A percentile compares a stretch with the other conserved stretches of the same genome.
phyloP scores from a whole-genome alignment of 2,113 vertebrate genomes.

The Stigmatopora nigra region DNA sequence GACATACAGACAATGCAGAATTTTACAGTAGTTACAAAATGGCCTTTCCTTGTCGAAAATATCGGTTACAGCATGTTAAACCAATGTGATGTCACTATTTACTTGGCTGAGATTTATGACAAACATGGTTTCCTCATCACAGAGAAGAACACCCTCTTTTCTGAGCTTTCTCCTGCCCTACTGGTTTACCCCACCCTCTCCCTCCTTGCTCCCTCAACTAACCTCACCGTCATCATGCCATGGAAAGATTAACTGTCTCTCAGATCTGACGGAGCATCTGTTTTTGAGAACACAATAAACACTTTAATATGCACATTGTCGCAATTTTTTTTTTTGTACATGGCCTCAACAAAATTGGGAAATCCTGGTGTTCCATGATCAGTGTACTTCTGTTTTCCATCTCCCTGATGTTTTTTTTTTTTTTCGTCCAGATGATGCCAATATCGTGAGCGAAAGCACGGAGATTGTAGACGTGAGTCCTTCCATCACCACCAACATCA shows the following conservation, averaged over 20 bases:
- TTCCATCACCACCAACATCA: constrained; percentile 71
- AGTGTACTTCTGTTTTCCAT: constrained; percentile 30
- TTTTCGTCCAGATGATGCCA: constrained; percentile 71
- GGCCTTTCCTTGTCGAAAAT: background rate
- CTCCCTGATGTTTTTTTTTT: background rate
- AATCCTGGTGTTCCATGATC: constrained; percentile 21
- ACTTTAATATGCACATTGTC: constrained; percentile 31
- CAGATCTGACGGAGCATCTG: constrained; percentile 42
- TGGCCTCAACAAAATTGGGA: constrained; percentile 34
- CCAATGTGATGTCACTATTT: background rate
- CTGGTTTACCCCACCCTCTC: background rate
- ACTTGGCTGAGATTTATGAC: constrained; percentile 39
- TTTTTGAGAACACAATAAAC: constrained; percentile 45
- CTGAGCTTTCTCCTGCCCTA: constrained; percentile 15
- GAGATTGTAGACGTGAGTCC: constrained; percentile 81
- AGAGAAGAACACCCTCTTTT: constrained; percentile 30
- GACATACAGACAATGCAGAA: background rate
- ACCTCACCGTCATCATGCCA: constrained; percentile 18
- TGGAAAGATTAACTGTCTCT: constrained; percentile 36
- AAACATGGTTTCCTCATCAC: constrained; percentile 38
- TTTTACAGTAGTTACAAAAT: background rate
- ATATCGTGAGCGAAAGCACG: constrained; percentile 77
- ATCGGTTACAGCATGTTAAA: background rate
- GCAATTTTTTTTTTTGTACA: constrained; percentile 26
- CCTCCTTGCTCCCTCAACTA: constrained; percentile 10